A percentile compares a stretch with the other conserved stretches of the same genome.
Evolutionary conservation across 1,140 invertebrate genomes (phyloP).

Genomic region (Papilio xuthus): DNA sequence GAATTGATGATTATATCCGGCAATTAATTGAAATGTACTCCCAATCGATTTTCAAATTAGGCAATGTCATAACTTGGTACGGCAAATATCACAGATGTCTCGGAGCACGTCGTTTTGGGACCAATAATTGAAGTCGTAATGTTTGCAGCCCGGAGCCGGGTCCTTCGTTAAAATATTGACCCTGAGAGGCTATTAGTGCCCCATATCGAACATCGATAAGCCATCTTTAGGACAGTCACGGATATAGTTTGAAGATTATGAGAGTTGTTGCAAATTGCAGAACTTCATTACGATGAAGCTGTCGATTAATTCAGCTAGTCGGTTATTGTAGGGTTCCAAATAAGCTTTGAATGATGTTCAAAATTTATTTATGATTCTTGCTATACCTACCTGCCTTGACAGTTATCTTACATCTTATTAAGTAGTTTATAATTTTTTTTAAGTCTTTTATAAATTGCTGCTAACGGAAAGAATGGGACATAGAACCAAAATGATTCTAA

Average conservation of each 20-base stretch:
- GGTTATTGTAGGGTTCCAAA: background rate
- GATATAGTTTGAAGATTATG: conserved; percentile 53
- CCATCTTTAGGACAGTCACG: conserved; percentile 58
- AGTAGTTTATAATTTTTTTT: background rate
- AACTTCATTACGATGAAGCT: background rate
- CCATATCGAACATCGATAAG: conserved; percentile 59
- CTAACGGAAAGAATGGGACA: background rate
- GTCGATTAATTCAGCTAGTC: background rate
- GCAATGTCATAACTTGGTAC: conserved; percentile 41
- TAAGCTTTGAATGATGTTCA: background rate
- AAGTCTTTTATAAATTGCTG: background rate
- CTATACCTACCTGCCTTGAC: background rate
- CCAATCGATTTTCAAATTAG: conserved; percentile 25
- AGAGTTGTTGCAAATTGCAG: conserved; percentile 42
- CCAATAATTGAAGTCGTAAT: conserved; percentile 64
- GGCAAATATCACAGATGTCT: conserved; percentile 46
- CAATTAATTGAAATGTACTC: conserved; percentile 5
- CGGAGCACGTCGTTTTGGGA: conserved; percentile 53
- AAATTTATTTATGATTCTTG: background rate
- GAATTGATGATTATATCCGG: background rate
- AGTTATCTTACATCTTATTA: background rate
- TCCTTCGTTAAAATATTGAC: conserved; percentile 67
- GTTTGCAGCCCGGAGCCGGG: conserved; percentile 47
- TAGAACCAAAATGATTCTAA: background rate
- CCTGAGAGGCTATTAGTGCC: conserved; percentile 66